Conservation (phyloP, 2,113 vertebrate species). For the Microcebus griseorufus region DNA sequence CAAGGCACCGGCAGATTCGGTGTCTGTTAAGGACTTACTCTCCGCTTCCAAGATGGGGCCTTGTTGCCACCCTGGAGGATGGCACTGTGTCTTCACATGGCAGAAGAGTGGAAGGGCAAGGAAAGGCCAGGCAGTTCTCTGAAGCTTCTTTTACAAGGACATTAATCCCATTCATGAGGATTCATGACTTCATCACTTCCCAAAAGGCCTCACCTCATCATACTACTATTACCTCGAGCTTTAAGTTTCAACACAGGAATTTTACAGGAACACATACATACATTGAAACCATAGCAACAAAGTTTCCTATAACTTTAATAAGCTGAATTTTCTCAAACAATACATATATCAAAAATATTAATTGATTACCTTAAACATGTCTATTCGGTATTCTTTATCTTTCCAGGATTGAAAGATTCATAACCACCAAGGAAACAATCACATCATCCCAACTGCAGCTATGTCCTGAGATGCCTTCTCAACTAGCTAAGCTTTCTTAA, state of each 20-base stretch:
- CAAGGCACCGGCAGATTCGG: not conserved
- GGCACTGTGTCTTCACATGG: not conserved
- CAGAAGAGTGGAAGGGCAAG: not conserved
- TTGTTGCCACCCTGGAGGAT: not conserved
- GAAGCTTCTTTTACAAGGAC: not conserved
- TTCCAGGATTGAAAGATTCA: not conserved
- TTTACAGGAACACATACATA: not conserved
- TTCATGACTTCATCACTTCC: not conserved
- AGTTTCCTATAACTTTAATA: not conserved
- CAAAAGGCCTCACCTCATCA: not conserved
- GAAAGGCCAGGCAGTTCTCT: not conserved
- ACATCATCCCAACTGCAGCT: not conserved
- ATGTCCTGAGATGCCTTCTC: not conserved
- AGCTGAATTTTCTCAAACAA: not conserved
- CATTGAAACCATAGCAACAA: not conserved
- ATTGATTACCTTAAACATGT: not conserved
- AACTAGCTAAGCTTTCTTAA: not conserved
- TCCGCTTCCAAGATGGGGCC: not conserved
- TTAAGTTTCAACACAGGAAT: not conserved
- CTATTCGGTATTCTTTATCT: not conserved
- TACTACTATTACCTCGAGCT: not conserved
- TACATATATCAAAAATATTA: not conserved
- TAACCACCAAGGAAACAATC: not conserved
- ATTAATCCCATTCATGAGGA: not conserved
- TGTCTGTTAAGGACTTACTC: not conserved